Evolutionary conservation across 2,888 invertebrate genomes (phyloP), one percentile per base, ranked within the genome.

Genomic region (Papilio demoleus): DNA sequence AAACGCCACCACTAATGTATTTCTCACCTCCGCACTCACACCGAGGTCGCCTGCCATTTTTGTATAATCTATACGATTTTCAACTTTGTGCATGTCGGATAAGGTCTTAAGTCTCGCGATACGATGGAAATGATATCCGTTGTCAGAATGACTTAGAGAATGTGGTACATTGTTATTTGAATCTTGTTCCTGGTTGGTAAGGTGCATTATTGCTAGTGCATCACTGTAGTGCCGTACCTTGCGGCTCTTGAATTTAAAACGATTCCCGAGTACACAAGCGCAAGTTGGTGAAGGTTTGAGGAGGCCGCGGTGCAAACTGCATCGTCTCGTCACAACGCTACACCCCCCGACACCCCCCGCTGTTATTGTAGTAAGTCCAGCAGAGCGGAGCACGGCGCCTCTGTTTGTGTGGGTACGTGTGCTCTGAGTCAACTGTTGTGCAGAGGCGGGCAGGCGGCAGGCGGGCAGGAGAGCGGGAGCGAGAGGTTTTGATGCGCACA

Each of bases 21-120:
- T 93, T 93, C 93, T 93, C 93, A 93, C 92, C 93, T 93, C 91
- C 90, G 90, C 91, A 91, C 92, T 89, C 92, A 92, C 90, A 91
- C 90, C 87, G 87, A 86, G 81, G 83, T 81, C 82, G 76, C 82
- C 83, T 86, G 85, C 85, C 84, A 87, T 86, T 88, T 86, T 81
- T 83, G 76, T 72, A 85, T 82, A 80, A 83, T 82, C 81, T 81
- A 84, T 79, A 76, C 83, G 80, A 88, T 82, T 88, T 76, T 88
- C 81, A 84, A 85, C 91, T 87, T 84, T 90, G 77, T 62, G 60
- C 38, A 74, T 45, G 75, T 9, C 67, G 36, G 59, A 72, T 85
- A 90, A 80, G 83, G 88, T 85, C 84, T 84, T 79, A 83, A 88
- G 85, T 88, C 81, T 81, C 71, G 59, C 77, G 81, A 70, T 75